Conservation (phyloP, 1,140 invertebrate species). For the Drusus annulatus region DNA sequence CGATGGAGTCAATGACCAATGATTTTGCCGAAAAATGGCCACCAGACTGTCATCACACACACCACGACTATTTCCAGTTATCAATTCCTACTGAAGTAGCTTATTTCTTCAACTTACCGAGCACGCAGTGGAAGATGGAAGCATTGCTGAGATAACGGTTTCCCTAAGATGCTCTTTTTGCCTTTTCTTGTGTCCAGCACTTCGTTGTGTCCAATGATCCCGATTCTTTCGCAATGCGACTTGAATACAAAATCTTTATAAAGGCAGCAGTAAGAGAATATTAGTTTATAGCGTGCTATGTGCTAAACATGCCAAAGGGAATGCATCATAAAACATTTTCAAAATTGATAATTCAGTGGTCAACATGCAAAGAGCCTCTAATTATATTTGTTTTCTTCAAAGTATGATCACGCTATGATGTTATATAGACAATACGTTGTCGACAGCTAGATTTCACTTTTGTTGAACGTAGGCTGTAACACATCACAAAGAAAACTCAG, state of each 20-base stretch:
- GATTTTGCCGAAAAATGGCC: constrained; percentile 12
- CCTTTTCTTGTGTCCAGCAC: neutral
- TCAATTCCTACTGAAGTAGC: too few species aligned
- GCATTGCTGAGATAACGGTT: constrained; percentile 5
- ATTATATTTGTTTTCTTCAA: too few species aligned
- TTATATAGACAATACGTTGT: too few species aligned
- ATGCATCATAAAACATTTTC: too few species aligned
- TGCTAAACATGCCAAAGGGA: neutral
- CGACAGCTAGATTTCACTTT: neutral
- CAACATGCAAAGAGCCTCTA: too few species aligned
- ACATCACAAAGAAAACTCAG: too few species aligned
- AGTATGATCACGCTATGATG: too few species aligned
- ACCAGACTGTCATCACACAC: neutral
- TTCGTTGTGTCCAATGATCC: constrained; percentile 18
- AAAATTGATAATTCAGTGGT: too few species aligned
- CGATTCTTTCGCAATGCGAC: constrained; percentile 20
- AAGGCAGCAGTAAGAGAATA: neutral
- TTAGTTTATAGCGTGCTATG: constrained; percentile 1
- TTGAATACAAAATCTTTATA: neutral
- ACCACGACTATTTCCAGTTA: too few species aligned
- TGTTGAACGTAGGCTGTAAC: too few species aligned
- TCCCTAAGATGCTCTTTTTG: neutral
- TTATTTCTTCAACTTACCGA: neutral
- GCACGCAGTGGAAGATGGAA: constrained; percentile 1
- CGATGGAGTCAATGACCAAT: constrained; percentile 6